Evolutionary conservation across 2,888 invertebrate species (phyloP).

Genomic region (Lasioglossum morio): DNA sequence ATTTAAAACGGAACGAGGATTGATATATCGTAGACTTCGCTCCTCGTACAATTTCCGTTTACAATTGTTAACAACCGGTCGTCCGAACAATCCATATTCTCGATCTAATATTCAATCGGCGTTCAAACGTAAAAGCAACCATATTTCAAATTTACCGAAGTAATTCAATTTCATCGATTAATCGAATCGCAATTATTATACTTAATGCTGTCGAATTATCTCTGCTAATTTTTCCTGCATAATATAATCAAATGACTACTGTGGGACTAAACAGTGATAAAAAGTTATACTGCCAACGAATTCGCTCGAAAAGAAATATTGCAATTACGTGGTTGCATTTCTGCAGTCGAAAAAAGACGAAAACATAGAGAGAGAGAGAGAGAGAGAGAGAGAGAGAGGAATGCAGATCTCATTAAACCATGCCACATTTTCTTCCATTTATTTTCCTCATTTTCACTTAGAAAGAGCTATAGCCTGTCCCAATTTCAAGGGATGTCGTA

Average conservation of each 20-base stretch:
- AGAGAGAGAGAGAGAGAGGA: no score
- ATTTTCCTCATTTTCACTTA: slow-evolving; percentile 14
- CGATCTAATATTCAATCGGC: not conserved
- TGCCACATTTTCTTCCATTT: slow-evolving; percentile 10
- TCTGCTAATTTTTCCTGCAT: not conserved
- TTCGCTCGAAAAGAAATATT: not conserved
- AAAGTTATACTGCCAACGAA: not conserved
- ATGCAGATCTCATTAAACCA: slow-evolving; percentile 17
- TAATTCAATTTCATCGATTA: not conserved
- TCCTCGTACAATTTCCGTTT: not conserved
- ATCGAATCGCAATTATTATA: not conserved
- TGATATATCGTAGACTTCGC: not conserved
- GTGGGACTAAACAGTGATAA: not conserved
- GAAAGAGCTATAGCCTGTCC: slow-evolving; percentile 13
- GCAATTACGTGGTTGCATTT: not conserved
- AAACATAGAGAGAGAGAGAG: no score
- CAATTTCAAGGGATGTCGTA: not conserved
- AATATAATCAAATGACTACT: not conserved
- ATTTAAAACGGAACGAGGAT: slow-evolving; percentile 4
- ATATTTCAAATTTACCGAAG: not conserved
- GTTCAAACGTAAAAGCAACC: not conserved
- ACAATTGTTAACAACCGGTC: not conserved
- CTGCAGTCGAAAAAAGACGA: not conserved
- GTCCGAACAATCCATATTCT: not conserved
- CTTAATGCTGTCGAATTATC: not conserved